phyloP scores from a whole-genome alignment of 2,888 invertebrate species.

The Diarsia rubi region DNA sequence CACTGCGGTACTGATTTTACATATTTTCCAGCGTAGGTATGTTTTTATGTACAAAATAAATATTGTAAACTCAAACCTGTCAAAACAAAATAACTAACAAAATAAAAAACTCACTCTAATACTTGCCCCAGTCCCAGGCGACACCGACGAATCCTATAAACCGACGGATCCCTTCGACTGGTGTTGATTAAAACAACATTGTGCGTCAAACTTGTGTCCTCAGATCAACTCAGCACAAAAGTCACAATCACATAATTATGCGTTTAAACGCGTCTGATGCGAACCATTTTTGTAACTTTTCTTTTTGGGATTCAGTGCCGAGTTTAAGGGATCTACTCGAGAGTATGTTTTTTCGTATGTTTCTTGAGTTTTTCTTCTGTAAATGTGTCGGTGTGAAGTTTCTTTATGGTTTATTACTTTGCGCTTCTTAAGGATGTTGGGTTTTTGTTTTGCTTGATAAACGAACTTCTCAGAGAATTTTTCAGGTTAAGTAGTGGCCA shows the following conservation, averaged over 20 bases:
- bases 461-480: not conserved
- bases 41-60: not conserved
- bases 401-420: conserved; percentile 63
- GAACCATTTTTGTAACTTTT: conserved; percentile 67
- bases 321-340: conserved; percentile 59
- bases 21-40: not conserved
- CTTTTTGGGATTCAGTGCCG: conserved; percentile 53
- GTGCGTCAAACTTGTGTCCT: conserved; percentile 65
- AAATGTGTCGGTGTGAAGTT: conserved; percentile 50
- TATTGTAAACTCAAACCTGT: conserved; percentile 14
- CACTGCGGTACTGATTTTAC: not conserved
- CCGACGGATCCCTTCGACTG: conserved; percentile 58
- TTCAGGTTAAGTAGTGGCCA: not conserved
- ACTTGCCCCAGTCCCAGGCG: conserved; percentile 34
- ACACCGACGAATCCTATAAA: conserved; percentile 46
- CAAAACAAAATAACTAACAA: conserved; percentile 12
- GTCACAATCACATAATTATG: conserved; percentile 72
- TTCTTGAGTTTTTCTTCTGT: conserved; percentile 57
- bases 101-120: conserved; percentile 24
- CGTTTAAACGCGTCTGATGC: conserved; percentile 71
- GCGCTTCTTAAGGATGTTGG: conserved; percentile 32
- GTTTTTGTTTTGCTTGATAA: conserved; percentile 38
- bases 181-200: conserved; percentile 84
- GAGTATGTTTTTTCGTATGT: conserved; percentile 57
- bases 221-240: conserved; percentile 63